Base-by-base conservation (phyloP, 2,888 invertebrate genomes). In the Diloba caeruleocephala region DNA sequence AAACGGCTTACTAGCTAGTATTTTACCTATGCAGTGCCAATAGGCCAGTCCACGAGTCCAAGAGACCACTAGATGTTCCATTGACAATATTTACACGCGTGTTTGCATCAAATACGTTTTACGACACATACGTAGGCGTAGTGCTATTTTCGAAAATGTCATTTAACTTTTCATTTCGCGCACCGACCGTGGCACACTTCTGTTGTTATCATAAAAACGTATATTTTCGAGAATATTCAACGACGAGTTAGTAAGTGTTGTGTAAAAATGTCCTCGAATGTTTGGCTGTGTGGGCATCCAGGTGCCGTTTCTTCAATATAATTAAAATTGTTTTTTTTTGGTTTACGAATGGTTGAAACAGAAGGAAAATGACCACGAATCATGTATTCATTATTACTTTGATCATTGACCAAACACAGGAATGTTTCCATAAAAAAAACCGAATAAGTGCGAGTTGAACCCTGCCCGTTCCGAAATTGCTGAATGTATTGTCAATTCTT, bases 101-200 rank as follows among this genome's bases (percentile, higher is more conserved):
- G 44, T 39, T 19, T 50, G 32, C 42, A 25, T 37, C 34, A 52
- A 44, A 38, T 21, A 43, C 15, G 45, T 44, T 67, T 67, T 56
- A 58, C 64, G 31, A 46, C 48, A 45, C 29, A 13, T 29, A 23
- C 21, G 67, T 70, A 53, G 71, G 74, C 12, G 59, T 43, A 26
- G 21, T 37, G 50, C 26, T 69, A 71, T 71, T 75, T 65, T 44
- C 23, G 66, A 63, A 71, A 75, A 71, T 72, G 71, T 72, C 74
- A 74, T 60, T 53, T 52, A 56, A 55, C 46, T 57, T 58, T 58
- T 55, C n/a, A 67, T 56, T 70, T 65, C 45, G 53, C 50, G 48
- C 50, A 51, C 48, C 56, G 76, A 64, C 78, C 79, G 55, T 76
- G 78, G 59, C 79, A 69, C 54, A 78, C 62, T 71, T 76, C 7